Evolutionary conservation across 2,797 vertebrate genomes (phyloP).

Genomic region (Galagoides demidoff): DNA sequence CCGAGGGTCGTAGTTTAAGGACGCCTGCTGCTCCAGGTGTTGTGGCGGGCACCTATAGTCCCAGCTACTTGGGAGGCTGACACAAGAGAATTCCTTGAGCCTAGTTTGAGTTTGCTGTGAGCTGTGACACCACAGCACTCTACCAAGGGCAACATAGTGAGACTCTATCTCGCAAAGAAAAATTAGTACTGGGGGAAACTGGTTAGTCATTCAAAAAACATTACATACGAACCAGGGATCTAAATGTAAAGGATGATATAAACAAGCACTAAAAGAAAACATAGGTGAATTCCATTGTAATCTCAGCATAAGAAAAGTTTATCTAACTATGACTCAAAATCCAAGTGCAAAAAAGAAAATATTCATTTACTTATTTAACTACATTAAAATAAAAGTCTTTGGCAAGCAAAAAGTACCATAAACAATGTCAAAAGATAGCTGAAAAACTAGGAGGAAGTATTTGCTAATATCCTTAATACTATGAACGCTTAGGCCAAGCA

Average conservation of each 20-base stretch:
- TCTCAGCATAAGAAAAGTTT: constrained; percentile 1
- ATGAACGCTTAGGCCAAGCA: not conserved
- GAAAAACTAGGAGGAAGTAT: not conserved
- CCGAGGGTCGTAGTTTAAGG: too few species aligned
- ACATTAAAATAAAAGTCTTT: not conserved
- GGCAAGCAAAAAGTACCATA: not conserved
- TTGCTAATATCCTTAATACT: not conserved
- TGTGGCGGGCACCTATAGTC: too few species aligned
- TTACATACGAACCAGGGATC: not conserved
- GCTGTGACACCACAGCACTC: too few species aligned
- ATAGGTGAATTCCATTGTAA: not conserved
- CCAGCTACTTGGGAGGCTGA: too few species aligned
- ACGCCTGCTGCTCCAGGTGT: too few species aligned
- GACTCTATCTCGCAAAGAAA: not conserved
- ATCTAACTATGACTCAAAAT: constrained; percentile 14
- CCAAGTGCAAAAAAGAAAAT: not conserved
- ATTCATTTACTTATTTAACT: not conserved
- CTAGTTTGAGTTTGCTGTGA: too few species aligned
- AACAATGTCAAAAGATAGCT: constrained; percentile 7
- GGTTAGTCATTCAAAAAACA: not conserved
- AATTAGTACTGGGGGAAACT: not conserved
- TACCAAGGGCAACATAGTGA: too few species aligned
- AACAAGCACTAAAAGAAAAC: not conserved
- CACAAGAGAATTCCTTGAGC: too few species aligned
- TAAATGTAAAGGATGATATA: constrained; percentile 13